Base-by-base conservation (phyloP, 2,888 invertebrate genomes). In the Hyppa rectilinea region DNA sequence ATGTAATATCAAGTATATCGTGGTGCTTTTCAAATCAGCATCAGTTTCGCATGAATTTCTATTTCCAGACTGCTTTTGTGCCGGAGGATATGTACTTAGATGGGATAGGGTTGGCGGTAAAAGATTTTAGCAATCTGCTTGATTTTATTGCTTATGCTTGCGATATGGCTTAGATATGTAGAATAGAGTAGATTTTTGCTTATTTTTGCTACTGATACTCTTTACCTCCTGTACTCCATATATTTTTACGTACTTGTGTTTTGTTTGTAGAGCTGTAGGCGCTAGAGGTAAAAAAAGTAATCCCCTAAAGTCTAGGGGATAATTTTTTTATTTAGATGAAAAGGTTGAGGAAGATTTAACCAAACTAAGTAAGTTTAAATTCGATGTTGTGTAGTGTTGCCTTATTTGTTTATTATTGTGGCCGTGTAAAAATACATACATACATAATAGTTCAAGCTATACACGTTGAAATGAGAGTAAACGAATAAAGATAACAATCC, bases 11-110 rank as follows among this genome's bases (percentile, higher is more conserved):
- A 59, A 45, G 58, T 67, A 45, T 70, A 62, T 62, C 68, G 73
- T 50, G 52, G 50, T 55, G 36, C 55, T 69, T 49, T 75, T 49
- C 78, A 75, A 78, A 73, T 66, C 77, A 62, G 62, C 62, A 70
- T 60, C 68, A 69, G 60, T 71, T 70, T 76, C 63, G 43, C 55
- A 74, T 79, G 59, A 71, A 70, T 65, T 65, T 78, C 52, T 82
- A 71, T 69, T 71, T 69, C 56, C 34, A 75, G 49, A 71, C 45
- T 34, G 38, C 55, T 73, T 45, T 60, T 5, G 23, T 59, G 40
- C 55, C 20, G 31, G 52, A 56, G 59, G 65, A n/a, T 70, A 49
- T 60, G 17, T 64, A 53, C 63, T 43, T 45, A 60, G 26, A 29
- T 65, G 1, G 4, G 10, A 50, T 59, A 83, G 73, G 81, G 71